Percentiles rank a stretch among this genome's conserved stretches.
These are phyloP conservation scores for Drosophila lacertosa DNA, from an alignment of 1,140 invertebrate genomes.

Conservation along the genomic window DNA sequence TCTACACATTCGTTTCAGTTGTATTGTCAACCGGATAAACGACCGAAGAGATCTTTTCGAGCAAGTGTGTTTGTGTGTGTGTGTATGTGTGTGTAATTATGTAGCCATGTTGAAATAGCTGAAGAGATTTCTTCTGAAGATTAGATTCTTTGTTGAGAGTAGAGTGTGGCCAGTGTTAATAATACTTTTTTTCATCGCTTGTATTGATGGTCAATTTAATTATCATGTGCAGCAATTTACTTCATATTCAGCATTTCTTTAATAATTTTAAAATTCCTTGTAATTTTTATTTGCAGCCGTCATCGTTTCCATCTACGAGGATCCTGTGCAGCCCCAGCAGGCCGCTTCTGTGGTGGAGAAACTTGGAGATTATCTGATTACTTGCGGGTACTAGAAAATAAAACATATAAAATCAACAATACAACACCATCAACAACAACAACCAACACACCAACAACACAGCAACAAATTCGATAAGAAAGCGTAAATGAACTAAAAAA, in stretches of 20 bases:
- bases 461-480: slow-evolving; percentile 66
- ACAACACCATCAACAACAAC: slow-evolving; percentile 56
- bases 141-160: slow-evolving; percentile 17
- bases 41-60: slow-evolving; percentile 14
- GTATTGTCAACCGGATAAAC: slow-evolving; percentile 70
- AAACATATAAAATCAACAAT: slow-evolving; percentile 59
- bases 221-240: neutral
- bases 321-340: slow-evolving; percentile 97
- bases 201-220: neutral
- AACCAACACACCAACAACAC: slow-evolving; percentile 44
- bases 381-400: slow-evolving; percentile 94
- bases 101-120: slow-evolving; percentile 23
- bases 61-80: neutral
- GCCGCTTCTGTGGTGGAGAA: slow-evolving; percentile 97
- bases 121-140: slow-evolving; percentile 32
- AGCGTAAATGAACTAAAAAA: slow-evolving; percentile 74
- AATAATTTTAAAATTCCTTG: neutral
- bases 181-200: neutral
- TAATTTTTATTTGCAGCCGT: slow-evolving; percentile 87
- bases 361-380: slow-evolving; percentile 97
- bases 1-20: slow-evolving; percentile 45
- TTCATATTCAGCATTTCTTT: no score
- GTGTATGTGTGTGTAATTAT: slow-evolving; percentile 15
- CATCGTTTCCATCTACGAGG: slow-evolving; percentile 96
- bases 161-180: neutral